phyloP scores from a whole-genome alignment of 2,888 invertebrate species.

The Odontocerum albicorne region DNA sequence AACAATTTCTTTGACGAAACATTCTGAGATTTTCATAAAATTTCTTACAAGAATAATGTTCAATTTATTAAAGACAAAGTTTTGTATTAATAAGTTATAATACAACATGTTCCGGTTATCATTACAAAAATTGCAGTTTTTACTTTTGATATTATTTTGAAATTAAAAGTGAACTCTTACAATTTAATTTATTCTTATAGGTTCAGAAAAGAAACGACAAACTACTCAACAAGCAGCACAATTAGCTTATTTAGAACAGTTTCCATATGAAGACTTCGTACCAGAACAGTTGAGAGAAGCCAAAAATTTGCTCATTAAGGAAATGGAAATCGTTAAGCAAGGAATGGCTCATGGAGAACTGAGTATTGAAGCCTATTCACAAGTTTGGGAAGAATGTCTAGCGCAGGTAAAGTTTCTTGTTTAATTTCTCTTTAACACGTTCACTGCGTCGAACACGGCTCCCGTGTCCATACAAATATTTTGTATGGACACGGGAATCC shows the following conservation, averaged over 20 bases:
- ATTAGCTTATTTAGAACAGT: constrained; percentile 80
- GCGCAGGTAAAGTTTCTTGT: constrained; percentile 73
- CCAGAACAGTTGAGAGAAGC: constrained; percentile 70
- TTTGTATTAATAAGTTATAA: no score
- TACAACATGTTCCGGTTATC: no score
- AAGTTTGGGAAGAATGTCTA: constrained; percentile 97
- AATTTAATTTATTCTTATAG: constrained; percentile 4
- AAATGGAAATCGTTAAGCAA: constrained; percentile 87
- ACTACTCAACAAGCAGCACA: constrained; percentile 68
- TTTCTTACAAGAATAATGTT: neutral
- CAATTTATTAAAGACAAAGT: no score
- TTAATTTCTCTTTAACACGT: no score
- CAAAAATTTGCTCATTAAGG: constrained; percentile 66
- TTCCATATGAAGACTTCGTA: constrained; percentile 77
- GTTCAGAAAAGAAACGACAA: constrained; percentile 57
- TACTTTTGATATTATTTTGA: neutral
- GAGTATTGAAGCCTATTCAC: constrained; percentile 86
- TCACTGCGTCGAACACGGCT: no score
- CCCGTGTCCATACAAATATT: no score
- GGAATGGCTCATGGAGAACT: constrained; percentile 97
- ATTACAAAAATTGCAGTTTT: neutral
- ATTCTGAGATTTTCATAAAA: neutral
- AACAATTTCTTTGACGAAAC: no score
- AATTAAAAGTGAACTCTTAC: neutral
- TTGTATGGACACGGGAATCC: no score